phyloP scores from a whole-genome alignment of 2,113 vertebrate genomes.

The Cricetomys ansorgei region DNA sequence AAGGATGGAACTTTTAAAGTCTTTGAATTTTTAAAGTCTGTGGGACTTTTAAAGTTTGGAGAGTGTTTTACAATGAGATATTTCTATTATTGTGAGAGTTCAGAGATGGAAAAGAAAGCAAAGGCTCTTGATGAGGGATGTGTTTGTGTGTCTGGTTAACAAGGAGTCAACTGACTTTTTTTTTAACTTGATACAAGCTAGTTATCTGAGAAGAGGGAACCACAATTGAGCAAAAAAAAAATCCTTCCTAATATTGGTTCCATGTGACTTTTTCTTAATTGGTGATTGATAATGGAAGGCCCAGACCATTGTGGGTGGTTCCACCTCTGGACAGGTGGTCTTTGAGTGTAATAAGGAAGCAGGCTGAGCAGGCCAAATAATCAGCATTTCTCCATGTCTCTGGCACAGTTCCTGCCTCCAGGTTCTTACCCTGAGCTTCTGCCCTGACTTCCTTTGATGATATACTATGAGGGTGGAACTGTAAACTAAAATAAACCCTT shows the following conservation, averaged over 20 bases:
- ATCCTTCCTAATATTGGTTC: background rate
- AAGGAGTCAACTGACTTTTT: background rate
- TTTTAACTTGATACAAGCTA: background rate
- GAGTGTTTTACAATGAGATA: background rate
- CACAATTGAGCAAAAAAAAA: background rate
- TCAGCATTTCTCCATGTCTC: background rate
- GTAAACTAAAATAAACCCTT: background rate
- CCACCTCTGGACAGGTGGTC: background rate
- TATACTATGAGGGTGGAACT: background rate
- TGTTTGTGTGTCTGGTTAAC: background rate
- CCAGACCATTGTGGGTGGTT: background rate
- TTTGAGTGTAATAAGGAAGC: background rate
- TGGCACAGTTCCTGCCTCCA: background rate
- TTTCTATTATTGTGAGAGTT: background rate
- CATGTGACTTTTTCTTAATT: background rate
- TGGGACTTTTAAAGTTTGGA: background rate
- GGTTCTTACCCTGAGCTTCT: background rate
- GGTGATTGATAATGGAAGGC: background rate
- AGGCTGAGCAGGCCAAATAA: background rate
- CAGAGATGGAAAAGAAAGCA: background rate
- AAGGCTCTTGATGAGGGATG: background rate
- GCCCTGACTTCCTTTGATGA: background rate
- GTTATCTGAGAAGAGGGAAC: background rate
- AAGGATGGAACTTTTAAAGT: background rate
- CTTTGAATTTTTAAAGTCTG: background rate